Evolutionary conservation across 2,888 invertebrate genomes (phyloP), one percentile per base, ranked within the genome.

Genomic region (Drosophila lutescens): DNA sequence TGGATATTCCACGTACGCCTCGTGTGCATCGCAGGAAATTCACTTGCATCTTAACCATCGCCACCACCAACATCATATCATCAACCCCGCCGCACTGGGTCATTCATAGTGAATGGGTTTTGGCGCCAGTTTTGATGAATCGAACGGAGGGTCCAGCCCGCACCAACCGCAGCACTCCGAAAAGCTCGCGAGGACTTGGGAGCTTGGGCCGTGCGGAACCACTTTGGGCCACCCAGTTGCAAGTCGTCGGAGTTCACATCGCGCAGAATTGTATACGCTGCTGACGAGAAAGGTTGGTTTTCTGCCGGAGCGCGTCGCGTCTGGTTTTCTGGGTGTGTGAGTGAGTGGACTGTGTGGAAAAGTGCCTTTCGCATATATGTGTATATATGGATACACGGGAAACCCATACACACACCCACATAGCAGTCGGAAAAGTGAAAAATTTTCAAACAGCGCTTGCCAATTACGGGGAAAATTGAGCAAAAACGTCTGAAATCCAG

Each of bases 181-280:
- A 88, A 89, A 89, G 88, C 76, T 88, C 66, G 15, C 17, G 36
- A 50, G 53, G 50, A 43, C 51, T 30, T 8, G 30, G 30, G 56
- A 87, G 82, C 89, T 87, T 87, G 44, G 49, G 55, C 76, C 73
- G 76, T 54, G 47, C 68, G 61, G 71, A 67, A 30, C 17, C 40
- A 49, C 65, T 34, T 32, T 47, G 47, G 9, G 69, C 46, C 54
- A 50, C 61, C 56, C 59, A 76, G 57, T 51, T 62, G 40, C 59
- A 57, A 65, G 61, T 74, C 49, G 43, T 56, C 47, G 58, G 69
- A 67, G 72, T 67, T 70, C 55, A 47, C 56, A 75, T 53, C 73
- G 76, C 83, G 88, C 91, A 92, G 91, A 92, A 90, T 87, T 91
- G 91, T 91, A 91, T 91, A 87, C 90, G 91, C 91, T 90, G 90